Conservation (phyloP, 2,888 invertebrate genomes). For the Torymus texanus region DNA sequence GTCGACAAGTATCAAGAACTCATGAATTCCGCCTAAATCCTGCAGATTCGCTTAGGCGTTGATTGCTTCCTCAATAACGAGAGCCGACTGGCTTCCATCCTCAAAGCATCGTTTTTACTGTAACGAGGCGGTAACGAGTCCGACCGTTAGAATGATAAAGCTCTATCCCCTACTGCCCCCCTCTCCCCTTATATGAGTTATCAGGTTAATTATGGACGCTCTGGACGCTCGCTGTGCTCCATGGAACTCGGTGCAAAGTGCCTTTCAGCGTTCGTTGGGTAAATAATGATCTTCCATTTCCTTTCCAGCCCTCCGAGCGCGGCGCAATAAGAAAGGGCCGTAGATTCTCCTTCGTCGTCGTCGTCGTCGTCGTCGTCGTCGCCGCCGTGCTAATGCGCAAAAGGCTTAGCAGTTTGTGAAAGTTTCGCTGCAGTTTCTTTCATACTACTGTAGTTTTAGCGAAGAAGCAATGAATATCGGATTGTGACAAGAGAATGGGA, state of each 20-base stretch:
- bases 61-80: conserved; percentile 50
- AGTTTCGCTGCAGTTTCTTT: background rate
- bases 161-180: background rate
- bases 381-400: conserved; percentile 9
- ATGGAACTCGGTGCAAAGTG: conserved; percentile 34
- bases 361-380: background rate
- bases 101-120: conserved; percentile 42
- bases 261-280: conserved; percentile 44
- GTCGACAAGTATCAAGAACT: background rate
- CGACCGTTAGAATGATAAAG: conserved; percentile 46
- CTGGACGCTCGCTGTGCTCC: background rate
- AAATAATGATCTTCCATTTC: conserved; percentile 51
- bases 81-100: conserved; percentile 19
- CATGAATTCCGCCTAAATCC: background rate
- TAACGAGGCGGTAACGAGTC: conserved; percentile 38
- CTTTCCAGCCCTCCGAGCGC: background rate
- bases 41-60: conserved; percentile 5
- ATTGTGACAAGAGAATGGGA: too few species aligned
- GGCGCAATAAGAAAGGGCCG: conserved; percentile 26
- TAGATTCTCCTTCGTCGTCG: conserved; percentile 4
- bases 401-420: conserved; percentile 14
- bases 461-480: too few species aligned
- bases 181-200: conserved; percentile 42
- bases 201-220: conserved; percentile 52
- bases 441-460: too few species aligned